Conservation (phyloP, 2,797 vertebrate species). For the Uromys caudimaculatus region DNA sequence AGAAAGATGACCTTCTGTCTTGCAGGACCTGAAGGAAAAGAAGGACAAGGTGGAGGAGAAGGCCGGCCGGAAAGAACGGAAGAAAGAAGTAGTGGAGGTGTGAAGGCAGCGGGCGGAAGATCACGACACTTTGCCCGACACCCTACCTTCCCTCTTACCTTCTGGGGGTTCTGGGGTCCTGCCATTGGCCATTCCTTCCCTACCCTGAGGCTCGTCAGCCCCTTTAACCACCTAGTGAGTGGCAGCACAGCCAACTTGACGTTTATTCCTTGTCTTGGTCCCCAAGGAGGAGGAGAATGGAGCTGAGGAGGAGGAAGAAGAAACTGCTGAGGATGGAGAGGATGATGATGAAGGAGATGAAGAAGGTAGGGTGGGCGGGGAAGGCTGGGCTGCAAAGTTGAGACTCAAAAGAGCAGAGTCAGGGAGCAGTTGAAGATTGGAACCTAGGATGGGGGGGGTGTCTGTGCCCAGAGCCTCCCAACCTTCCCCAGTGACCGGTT, state of each 20-base stretch:
- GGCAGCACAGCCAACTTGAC: not conserved
- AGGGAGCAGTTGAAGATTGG: constrained; percentile 56
- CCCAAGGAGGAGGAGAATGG: constrained; percentile 89
- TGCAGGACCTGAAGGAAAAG: constrained; percentile 89
- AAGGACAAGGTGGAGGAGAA: constrained; percentile 89
- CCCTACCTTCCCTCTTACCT: not conserved
- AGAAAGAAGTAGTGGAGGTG: constrained; percentile 88
- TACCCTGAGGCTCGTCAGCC: not conserved
- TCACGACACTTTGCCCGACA: not conserved
- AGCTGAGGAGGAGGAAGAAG: constrained; percentile 85
- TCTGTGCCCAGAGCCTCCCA: constrained; percentile 52
- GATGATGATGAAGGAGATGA: constrained; percentile 89
- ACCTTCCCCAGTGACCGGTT: constrained; percentile 77
- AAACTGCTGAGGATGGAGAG: constrained; percentile 86
- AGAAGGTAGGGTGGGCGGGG: constrained; percentile 82
- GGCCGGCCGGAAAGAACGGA: constrained; percentile 87
- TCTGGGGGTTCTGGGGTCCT: not conserved
- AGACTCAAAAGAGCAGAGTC: not conserved
- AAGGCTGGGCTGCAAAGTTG: not conserved
- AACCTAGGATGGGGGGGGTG: constrained; percentile 49
- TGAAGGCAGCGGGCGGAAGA: not conserved
- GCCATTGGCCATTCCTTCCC: not conserved
- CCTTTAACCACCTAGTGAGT: not conserved
- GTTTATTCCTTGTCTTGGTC: not conserved
- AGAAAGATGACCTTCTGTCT: constrained; percentile 49